Conservation (phyloP, 2,888 invertebrate genomes). For the Gastrophysa polygoni region DNA sequence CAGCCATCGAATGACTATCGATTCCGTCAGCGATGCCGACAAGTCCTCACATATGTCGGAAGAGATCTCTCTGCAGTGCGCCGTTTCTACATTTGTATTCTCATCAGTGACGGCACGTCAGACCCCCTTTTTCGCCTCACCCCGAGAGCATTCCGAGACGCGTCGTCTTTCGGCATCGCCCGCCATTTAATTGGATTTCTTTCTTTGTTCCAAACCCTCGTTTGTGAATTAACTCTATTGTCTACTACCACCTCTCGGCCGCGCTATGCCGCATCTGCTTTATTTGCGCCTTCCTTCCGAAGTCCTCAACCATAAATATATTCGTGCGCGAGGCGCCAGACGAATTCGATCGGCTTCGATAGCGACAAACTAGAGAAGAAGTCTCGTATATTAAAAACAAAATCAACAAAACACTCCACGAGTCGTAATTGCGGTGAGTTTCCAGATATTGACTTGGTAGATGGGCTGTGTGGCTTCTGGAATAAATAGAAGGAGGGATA, state of each 20-base stretch:
- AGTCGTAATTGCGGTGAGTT: no score
- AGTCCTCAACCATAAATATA: constrained; percentile 23
- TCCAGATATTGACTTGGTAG: no score
- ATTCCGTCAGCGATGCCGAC: constrained; percentile 10
- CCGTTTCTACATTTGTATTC: constrained; percentile 48
- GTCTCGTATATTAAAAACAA: not conserved
- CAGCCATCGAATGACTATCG: not conserved
- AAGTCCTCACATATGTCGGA: constrained; percentile 42
- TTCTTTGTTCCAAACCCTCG: constrained; percentile 52
- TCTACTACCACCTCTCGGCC: constrained; percentile 42
- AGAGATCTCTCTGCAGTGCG: constrained; percentile 46
- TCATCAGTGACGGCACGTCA: constrained; percentile 42
- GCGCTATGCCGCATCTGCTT: constrained; percentile 31
- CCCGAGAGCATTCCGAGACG: constrained; percentile 13
- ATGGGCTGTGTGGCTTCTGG: no score
- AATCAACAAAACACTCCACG: no score
- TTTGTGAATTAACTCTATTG: constrained; percentile 57
- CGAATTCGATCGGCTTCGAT: constrained; percentile 5
- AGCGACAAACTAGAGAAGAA: not conserved
- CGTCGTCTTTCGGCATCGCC: constrained; percentile 39
- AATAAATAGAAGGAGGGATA: no score
- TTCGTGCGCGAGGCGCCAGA: constrained; percentile 23
- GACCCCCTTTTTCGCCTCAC: constrained; percentile 9
- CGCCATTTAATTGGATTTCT: constrained; percentile 58
- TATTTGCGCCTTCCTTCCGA: constrained; percentile 25